Evolutionary conservation across 1,140 invertebrate species (phyloP).

Genomic region (Drosophila serrata): DNA sequence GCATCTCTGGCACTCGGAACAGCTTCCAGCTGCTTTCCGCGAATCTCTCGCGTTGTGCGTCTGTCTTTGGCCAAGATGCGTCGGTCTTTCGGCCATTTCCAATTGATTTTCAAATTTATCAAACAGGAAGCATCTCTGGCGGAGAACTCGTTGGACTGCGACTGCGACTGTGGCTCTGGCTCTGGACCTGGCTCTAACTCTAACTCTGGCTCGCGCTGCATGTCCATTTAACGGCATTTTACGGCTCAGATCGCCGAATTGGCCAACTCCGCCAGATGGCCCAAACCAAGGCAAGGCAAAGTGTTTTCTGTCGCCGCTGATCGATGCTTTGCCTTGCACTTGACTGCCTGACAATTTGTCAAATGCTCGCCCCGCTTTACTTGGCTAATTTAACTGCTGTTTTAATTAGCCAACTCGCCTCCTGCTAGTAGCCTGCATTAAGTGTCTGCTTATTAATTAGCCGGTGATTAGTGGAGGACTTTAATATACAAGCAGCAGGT

Average conservation of each 20-base stretch:
- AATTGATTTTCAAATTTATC: conserved; percentile 83
- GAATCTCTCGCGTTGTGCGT: conserved; percentile 64
- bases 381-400: conserved; percentile 55
- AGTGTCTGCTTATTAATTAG: conserved; percentile 27
- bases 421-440: neutral
- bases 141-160: conserved; percentile 58
- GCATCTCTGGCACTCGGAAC: conserved; percentile 33
- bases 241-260: conserved; percentile 25
- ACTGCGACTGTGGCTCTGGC: neutral
- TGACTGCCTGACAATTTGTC: conserved; percentile 53
- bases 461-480: conserved; percentile 9
- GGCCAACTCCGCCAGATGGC: conserved; percentile 33
- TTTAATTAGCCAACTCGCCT: conserved; percentile 47
- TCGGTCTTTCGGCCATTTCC: conserved; percentile 76
- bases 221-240: conserved; percentile 76
- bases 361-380: conserved; percentile 51
- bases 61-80: conserved; percentile 48
- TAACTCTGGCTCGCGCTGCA: conserved; percentile 39
- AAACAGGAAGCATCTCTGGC: conserved; percentile 79
- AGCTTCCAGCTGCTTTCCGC: conserved; percentile 78
- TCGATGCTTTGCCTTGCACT: conserved; percentile 32
- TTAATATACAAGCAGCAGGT: neutral
- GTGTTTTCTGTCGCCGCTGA: conserved; percentile 55
- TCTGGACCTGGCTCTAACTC: neutral
- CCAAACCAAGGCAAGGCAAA: conserved; percentile 38